A percentile compares a stretch with the other conserved stretches of the same genome.
Conservation (phyloP, 2,888 invertebrate genomes). For the Tetheella fluctuosa region DNA sequence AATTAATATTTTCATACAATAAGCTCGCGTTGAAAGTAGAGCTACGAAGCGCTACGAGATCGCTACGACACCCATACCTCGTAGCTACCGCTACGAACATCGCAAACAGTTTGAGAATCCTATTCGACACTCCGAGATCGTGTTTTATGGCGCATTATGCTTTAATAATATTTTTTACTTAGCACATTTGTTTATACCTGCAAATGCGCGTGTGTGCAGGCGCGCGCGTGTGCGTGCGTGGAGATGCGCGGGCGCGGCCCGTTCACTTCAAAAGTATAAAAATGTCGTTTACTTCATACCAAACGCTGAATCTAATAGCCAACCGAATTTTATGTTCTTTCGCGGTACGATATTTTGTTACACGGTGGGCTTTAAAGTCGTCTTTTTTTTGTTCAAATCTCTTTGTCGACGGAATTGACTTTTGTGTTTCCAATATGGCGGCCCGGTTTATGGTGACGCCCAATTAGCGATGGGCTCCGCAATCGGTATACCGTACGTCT, state of each 20-base stretch:
- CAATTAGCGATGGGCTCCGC: slow-evolving; percentile 62
- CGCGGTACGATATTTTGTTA: slow-evolving; percentile 74
- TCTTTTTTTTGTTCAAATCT: slow-evolving; percentile 43
- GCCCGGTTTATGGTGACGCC: slow-evolving; percentile 56
- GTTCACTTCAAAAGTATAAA: slow-evolving; percentile 55
- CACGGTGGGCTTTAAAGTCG: slow-evolving; percentile 47
- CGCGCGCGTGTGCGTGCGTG: slow-evolving; percentile 57
- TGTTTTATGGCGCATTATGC: slow-evolving; percentile 81
- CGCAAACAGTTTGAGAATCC: slow-evolving; percentile 64
- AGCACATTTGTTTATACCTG: slow-evolving; percentile 76
- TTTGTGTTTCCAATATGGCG: slow-evolving; percentile 50
- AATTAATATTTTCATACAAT: neutral
- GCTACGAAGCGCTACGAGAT: slow-evolving; percentile 39
- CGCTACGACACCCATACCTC: slow-evolving; percentile 36
- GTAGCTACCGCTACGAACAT: slow-evolving; percentile 35
- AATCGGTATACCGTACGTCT: slow-evolving; percentile 54
- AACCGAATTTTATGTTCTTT: slow-evolving; percentile 73
- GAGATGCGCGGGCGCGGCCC: slow-evolving; percentile 56
- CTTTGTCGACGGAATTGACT: slow-evolving; percentile 58
- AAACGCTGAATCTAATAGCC: slow-evolving; percentile 68
- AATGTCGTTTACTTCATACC: slow-evolving; percentile 65
- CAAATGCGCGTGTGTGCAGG: slow-evolving; percentile 32
- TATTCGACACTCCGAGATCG: slow-evolving; percentile 50
- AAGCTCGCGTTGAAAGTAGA: slow-evolving; percentile 28
- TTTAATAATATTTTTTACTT: slow-evolving; percentile 83